Evolutionary conservation across 2,797 vertebrate genomes (phyloP).

Genomic region (Sebastolobus altivelis): DNA sequence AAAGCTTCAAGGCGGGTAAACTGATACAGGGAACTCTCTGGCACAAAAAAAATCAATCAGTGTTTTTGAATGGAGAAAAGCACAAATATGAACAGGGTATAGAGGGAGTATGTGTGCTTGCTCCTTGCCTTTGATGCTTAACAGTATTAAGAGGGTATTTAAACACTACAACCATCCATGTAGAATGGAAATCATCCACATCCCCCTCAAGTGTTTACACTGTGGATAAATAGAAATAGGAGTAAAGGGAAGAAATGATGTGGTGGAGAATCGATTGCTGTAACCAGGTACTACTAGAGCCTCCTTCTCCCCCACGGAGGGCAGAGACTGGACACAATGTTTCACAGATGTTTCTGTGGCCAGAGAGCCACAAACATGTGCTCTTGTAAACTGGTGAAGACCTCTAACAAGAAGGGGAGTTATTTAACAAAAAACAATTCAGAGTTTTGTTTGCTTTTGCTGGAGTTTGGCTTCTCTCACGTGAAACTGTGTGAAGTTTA

Average conservation of each 20-base stretch:
- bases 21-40: constrained; percentile 62
- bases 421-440: constrained; percentile 60
- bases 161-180: constrained; percentile 40
- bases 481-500: constrained; percentile 71
- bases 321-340: constrained; percentile 78
- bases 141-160: constrained; percentile 46
- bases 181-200: constrained; percentile 42
- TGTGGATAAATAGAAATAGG: constrained; percentile 44
- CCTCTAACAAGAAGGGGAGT: constrained; percentile 73
- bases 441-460: constrained; percentile 76
- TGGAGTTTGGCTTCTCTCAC: constrained; percentile 67
- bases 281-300: constrained; percentile 65
- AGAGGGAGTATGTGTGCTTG: constrained; percentile 42
- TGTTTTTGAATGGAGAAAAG: constrained; percentile 59
- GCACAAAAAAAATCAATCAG: constrained; percentile 58
- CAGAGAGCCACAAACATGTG: constrained; percentile 79
- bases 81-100: constrained; percentile 75
- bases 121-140: constrained; percentile 40
- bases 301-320: constrained; percentile 57
- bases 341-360: constrained; percentile 82
- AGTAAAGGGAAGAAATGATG: constrained; percentile 46
- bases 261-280: constrained; percentile 55
- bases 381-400: constrained; percentile 79
- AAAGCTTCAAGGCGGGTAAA: constrained; percentile 58
- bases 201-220: constrained; percentile 55